These are phyloP conservation scores for Anolis carolinensis DNA, from an alignment of 2,113 vertebrate genomes.

Conservation along the genomic window DNA sequence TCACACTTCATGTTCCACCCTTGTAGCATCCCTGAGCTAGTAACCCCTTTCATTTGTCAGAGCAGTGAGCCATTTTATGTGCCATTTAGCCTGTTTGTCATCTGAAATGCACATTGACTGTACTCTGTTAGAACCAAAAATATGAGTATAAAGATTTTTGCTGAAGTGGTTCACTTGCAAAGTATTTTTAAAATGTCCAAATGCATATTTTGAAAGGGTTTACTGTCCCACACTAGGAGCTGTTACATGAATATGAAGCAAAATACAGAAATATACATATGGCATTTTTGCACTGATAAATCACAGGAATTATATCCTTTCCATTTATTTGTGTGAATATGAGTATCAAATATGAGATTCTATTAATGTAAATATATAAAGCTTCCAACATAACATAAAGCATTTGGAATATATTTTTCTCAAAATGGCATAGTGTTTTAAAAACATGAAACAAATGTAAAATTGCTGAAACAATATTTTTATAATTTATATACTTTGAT, in stretches of 20 bases:
- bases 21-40: background rate
- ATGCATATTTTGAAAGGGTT: background rate
- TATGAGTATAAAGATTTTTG: background rate
- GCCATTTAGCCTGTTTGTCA: background rate
- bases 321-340: background rate
- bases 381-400: background rate
- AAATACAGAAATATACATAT: background rate
- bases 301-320: background rate
- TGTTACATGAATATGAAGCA: background rate
- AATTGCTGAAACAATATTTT: background rate
- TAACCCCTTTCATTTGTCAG: background rate
- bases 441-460: conserved; percentile 39
- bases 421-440: conserved; percentile 21
- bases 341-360: background rate
- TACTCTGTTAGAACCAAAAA: background rate
- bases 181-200: background rate
- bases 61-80: background rate
- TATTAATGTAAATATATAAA: conserved; percentile 12
- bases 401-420: conserved; percentile 36
- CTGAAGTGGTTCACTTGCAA: background rate
- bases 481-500: background rate
- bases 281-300: background rate
- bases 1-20: background rate
- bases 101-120: background rate
- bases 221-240: background rate